Evolutionary conservation across 2,797 vertebrate genomes (phyloP), one percentile per base, ranked within the genome.

Genomic region (Poeciliopsis paucimaculata): DNA sequence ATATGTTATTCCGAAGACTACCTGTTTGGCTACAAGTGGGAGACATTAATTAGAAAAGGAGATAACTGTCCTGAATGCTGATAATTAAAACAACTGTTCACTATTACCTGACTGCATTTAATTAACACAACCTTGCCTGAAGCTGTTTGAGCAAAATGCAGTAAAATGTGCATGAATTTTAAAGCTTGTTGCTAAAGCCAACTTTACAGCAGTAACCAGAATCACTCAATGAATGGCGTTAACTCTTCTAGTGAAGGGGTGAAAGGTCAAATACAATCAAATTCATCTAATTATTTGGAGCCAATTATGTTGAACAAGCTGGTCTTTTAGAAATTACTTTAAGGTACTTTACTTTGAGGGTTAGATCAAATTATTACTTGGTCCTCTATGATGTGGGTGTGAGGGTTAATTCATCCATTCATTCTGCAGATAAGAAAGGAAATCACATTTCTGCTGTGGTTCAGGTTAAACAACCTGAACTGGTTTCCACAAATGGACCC

Each of bases 121-220:
- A 60, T 75, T 75, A 75, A 57, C 5, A 60, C 26, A 60, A 75
- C 73, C 73, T 75, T 45, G 23, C 51, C 73, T 43, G 23, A 5
- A 16, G 73, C 34, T 18, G n/a, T 57, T 57, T 26, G 18, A 53
- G 49, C 5, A 41, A 36, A 55, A 41, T 41, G 16, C 26, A 15
- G n/a, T 28, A 28, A 71, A 45, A 71, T 45, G 23, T 28, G 26
- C 20, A 73, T 57, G 51, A 10, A 57, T n/a, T 43, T 75, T 16
- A 41, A 16, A 55, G 20, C 34, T 18, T 43, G 18, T 26, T 70
- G 39, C 10, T 41, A n/a, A 71, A 71, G 43, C 4, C 68, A 45
- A 15, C 28, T 47, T 73, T 51, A 34, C 31, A 41, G 4, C 36
- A 53, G 49, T 23, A 34, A 53, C 10, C 6, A 16, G 73, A 41